phyloP scores from a whole-genome alignment of 2,888 invertebrate genomes.

The Drosophila barbarae region DNA sequence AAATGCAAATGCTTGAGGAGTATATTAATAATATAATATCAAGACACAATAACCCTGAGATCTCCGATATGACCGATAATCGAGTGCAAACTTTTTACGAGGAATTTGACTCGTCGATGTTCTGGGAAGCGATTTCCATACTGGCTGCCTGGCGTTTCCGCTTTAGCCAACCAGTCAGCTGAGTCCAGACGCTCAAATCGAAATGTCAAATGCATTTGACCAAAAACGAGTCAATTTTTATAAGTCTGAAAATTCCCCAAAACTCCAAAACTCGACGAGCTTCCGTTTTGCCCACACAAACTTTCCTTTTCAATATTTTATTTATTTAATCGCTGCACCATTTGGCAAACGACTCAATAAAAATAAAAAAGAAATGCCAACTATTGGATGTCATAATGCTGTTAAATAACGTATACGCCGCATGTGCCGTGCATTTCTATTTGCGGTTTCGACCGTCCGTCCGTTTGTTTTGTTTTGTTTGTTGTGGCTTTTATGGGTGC shows the following conservation, averaged over 20 bases:
- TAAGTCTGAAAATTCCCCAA: constrained; percentile 9
- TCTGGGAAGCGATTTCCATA: constrained; percentile 31
- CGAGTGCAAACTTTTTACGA: constrained; percentile 25
- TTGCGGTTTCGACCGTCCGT: constrained; percentile 26
- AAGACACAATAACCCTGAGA: constrained; percentile 7
- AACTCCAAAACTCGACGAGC: constrained; percentile 8
- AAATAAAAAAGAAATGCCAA: constrained; percentile 30
- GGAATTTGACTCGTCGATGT: constrained; percentile 21
- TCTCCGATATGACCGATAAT: constrained; percentile 34
- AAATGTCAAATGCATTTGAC: constrained; percentile 35
- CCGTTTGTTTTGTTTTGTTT: constrained; percentile 20
- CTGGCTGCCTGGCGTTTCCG: constrained; percentile 24
- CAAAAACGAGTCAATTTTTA: constrained; percentile 21
- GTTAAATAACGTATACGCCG: constrained; percentile 68
- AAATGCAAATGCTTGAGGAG: constrained; percentile 25
- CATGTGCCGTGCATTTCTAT: constrained; percentile 65
- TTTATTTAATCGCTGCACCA: constrained; percentile 61
- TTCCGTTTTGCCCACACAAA: constrained; percentile 41
- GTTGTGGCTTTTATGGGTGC: constrained; percentile 44
- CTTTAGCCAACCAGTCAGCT: constrained; percentile 10
- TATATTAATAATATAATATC: constrained; percentile 2
- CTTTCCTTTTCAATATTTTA: constrained; percentile 55
- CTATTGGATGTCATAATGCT: constrained; percentile 63
- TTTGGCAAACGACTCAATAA: constrained; percentile 45
- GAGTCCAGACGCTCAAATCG: constrained; percentile 5